Conservation (phyloP, 2,888 invertebrate genomes). For the Kryphioiulus occultus region DNA sequence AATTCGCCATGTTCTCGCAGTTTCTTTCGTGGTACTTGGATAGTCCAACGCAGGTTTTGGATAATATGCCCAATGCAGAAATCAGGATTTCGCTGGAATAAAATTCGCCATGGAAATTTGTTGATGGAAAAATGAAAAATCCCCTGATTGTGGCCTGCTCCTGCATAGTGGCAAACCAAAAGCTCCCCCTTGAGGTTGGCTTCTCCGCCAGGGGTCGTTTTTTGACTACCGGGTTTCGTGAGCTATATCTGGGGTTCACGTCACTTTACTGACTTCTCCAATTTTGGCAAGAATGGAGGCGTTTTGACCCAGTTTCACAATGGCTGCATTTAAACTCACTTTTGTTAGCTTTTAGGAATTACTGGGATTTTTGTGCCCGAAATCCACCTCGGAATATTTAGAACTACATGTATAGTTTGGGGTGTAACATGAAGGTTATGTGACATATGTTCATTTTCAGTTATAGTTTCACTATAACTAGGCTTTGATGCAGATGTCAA, state of each 20-base stretch:
- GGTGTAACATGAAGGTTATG: no score
- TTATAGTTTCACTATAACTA: no score
- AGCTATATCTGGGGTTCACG: not conserved
- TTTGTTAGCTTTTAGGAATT: not conserved
- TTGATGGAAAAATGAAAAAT: not conserved
- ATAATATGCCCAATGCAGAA: no score
- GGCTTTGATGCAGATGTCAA: no score
- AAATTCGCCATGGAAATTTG: no score
- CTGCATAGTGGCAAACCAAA: not conserved
- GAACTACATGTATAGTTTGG: no score
- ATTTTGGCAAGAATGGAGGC: not conserved
- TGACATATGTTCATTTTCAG: no score
- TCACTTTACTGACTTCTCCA: not conserved
- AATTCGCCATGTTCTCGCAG: no score
- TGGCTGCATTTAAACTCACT: not conserved
- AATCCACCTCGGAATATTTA: no score
- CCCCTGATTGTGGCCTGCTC: not conserved
- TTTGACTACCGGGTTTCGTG: not conserved
- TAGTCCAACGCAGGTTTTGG: no score
- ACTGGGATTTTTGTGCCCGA: not conserved
- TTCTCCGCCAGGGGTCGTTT: not conserved
- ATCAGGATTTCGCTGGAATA: no score
- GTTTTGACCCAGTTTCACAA: not conserved
- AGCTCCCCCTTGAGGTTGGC: constrained; percentile 29
- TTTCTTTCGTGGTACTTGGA: no score